A percentile compares a stretch with the other conserved stretches of the same genome.
phyloP scores from a whole-genome alignment of 2,888 invertebrate genomes.

The Barypeithes pellucidus region DNA sequence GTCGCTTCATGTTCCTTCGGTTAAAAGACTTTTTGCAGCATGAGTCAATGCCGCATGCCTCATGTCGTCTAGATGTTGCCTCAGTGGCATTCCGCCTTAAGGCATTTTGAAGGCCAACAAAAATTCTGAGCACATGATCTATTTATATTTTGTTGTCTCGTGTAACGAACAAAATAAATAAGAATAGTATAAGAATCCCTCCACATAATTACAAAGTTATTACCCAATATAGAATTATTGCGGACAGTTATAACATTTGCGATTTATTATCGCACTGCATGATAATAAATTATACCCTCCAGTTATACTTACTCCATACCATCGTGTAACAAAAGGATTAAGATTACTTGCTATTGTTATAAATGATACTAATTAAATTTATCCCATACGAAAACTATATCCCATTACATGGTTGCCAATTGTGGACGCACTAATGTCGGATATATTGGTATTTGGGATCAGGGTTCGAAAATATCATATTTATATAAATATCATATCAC shows the following conservation, averaged over 20 bases:
- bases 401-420: not conserved
- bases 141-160: too few species aligned
- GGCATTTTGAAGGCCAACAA: too few species aligned
- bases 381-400: constrained; percentile 9
- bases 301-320: constrained; percentile 33
- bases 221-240: constrained; percentile 20
- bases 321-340: constrained; percentile 26
- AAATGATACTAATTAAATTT: constrained; percentile 46
- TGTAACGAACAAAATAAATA: not conserved
- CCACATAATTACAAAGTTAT: constrained; percentile 13
- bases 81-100: too few species aligned
- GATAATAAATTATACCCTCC: constrained; percentile 36
- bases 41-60: too few species aligned
- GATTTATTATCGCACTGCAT: constrained; percentile 25
- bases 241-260: constrained; percentile 25
- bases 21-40: too few species aligned
- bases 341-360: constrained; percentile 39
- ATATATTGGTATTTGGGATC: too few species aligned
- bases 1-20: too few species aligned
- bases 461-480: too few species aligned
- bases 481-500: too few species aligned
- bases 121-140: too few species aligned
- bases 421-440: not conserved
- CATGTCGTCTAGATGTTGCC: too few species aligned
- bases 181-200: not conserved